Evolutionary conservation across 2,797 vertebrate genomes (phyloP).

Genomic region (Eospalax fontanierii): DNA sequence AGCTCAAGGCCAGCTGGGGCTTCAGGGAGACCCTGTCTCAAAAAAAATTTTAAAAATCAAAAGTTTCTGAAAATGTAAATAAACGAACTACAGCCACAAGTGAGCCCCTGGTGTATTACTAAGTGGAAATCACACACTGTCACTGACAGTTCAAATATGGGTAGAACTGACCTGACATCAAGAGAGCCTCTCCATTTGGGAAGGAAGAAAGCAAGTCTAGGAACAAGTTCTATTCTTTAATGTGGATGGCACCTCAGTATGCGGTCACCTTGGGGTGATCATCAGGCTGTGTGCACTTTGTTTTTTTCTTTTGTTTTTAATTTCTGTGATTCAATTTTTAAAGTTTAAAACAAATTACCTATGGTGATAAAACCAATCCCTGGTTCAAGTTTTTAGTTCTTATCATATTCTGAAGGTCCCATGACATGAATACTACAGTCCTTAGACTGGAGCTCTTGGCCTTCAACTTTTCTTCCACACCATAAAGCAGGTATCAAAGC

Average conservation of each 20-base stretch:
- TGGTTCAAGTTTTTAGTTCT: background rate
- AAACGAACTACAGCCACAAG: background rate
- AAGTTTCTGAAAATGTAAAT: too few relatives aligned
- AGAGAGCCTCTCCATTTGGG: background rate
- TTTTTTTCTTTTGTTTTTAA: background rate
- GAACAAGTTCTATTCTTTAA: background rate
- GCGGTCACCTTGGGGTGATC: background rate
- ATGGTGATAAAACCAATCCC: background rate
- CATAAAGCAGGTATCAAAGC: background rate
- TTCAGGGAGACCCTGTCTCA: too few relatives aligned
- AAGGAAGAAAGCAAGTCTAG: background rate
- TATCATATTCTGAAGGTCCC: background rate
- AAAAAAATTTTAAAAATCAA: too few relatives aligned
- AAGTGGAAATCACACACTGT: background rate
- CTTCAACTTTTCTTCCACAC: background rate
- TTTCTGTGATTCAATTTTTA: background rate
- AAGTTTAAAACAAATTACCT: background rate
- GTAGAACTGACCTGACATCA: too few relatives aligned
- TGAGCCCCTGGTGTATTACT: background rate
- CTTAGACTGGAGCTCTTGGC: background rate
- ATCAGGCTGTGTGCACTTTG: background rate
- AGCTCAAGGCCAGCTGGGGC: too few relatives aligned
- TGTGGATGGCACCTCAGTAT: fast-evolving
- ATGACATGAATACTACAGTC: background rate
- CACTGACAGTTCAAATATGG: background rate